Base-by-base conservation (phyloP, 2,888 invertebrate genomes). In the Dexiosoma caninum region DNA sequence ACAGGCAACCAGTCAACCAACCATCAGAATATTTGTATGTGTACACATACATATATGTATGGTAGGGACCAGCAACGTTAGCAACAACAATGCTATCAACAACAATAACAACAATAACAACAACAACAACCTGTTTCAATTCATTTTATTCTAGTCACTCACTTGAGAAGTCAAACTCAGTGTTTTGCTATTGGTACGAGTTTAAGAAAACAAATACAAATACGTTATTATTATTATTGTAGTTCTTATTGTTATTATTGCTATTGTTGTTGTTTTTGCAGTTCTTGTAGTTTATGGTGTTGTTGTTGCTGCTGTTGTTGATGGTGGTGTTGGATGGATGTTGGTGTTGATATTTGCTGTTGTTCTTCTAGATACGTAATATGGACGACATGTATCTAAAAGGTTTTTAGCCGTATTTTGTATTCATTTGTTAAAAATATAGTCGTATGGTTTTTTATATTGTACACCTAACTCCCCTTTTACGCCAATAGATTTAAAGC, bases 121-220 rank as follows among this genome's bases (percentile, higher is more conserved):
- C 32, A 59, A 57, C 64, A 78, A 75, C 30, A 82, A 19, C 76
- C 67, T 69, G 78, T 78, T 66, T 78, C 30, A 51, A 59, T 40
- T 55, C 35, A 78, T 78, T 62, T 72, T 55, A 72, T 72, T 74
- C 72, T 67, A 78, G 67, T 72, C 78, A 78, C 57, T 57, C 53
- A 62, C 21, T 62, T 42, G 19, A 42, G 53, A 30, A 57, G 70
- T 27, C 49, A 42, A n/a, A n/a, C n/a, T 30, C 49, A 62, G 35
- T 37, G 44, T n/a, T 55, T 62, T 57, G 57, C 57, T 59, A 59
- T 70, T 70, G 59, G 70, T 59, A 70, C 59, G 37, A 49, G n/a
- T n/a, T n/a, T n/a, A 70, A 57, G 46, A 49, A 32, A 44, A 44
- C 21, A 21, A 44, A 44, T 7, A 16, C n/a, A 27, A 53, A 55